A percentile compares a stretch with the other conserved stretches of the same genome.
Evolutionary conservation across 2,888 invertebrate genomes (phyloP).

Genomic region (Nomada fucata): DNA sequence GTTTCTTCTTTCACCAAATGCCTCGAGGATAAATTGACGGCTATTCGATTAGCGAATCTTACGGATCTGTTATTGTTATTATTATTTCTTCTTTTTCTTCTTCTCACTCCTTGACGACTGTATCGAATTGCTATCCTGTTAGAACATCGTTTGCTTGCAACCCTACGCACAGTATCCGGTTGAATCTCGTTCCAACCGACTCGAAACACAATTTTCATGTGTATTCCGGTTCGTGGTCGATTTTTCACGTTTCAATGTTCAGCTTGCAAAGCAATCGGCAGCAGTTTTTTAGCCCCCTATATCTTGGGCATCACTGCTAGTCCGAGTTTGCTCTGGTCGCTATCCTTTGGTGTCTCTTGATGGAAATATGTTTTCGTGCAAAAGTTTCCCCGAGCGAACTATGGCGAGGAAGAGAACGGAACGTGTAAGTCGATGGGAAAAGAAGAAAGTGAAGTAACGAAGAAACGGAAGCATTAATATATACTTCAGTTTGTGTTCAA

Average conservation of each 20-base stretch:
- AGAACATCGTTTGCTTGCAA: constrained; percentile 43
- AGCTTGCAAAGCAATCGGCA: background rate
- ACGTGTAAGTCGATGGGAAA: constrained; percentile 8
- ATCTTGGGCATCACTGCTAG: constrained; percentile 8
- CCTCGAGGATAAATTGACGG: too few species aligned
- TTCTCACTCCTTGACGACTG: too few species aligned
- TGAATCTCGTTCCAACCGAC: constrained; percentile 52
- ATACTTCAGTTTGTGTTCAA: background rate
- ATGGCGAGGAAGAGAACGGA: background rate
- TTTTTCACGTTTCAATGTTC: constrained; percentile 41
- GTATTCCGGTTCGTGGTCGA: constrained; percentile 22
- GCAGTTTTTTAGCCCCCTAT: constrained; percentile 22
- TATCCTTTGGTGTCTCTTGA: background rate
- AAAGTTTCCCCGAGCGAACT: background rate
- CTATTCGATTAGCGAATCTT: too few species aligned
- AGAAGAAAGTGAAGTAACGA: background rate
- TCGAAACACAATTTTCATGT: constrained; percentile 35
- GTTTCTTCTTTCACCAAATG: too few species aligned
- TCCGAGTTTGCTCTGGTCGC: background rate
- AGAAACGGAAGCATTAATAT: background rate
- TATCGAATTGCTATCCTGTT: background rate
- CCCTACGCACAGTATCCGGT: constrained; percentile 59
- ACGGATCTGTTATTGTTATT: too few species aligned
- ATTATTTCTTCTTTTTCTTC: too few species aligned
- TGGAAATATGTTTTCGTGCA: background rate